Base-by-base conservation (phyloP, 1,140 invertebrate species). In the Zaprionus tsacasi region DNA sequence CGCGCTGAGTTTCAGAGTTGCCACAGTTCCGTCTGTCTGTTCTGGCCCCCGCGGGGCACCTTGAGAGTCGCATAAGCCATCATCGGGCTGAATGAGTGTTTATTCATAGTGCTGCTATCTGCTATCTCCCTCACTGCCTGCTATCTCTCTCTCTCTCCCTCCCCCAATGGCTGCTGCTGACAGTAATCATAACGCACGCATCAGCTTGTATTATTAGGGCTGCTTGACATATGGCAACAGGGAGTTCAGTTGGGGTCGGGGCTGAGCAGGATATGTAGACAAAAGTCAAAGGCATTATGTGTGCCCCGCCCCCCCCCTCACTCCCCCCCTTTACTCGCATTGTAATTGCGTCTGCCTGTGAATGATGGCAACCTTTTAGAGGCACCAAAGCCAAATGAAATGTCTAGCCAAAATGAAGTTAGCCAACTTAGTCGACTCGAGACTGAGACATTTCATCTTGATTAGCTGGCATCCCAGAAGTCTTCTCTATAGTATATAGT, bases 121-220 rank as follows among this genome's bases (percentile, higher is more conserved):
- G 1, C 40, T 30, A 6, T 43, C 35, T 38, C 13, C n/a, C n/a
- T 15, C 6, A 10, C 13, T 17, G 76, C 56, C 83, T 88, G 85
- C 45, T 55, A 3, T 43, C 35, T 1, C n/a, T 43, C 35, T 38
- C 6, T 6, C 30, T 15, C 6, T 15, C 2, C 17, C 55, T 57
- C n/a, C 15, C 33, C 40, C 40, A 8, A 7, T 13, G 76, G 56
- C 83, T 88, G 85, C 52, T 55, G 76, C 55, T 88, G 85, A 88
- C 85, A 88, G 85, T 88, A 88, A 88, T 88, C 85, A 88, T 88
- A 88, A 81, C 83, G 70, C 81, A 78, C 70, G 75, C 85, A 88
- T 88, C 80, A 81, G 81, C 78, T 83, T 68, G 86, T 70, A 76
- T 81, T 85, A 89, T 89, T 88, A 81, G 81, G 57, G 78, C 25